Evolutionary conservation across 2,888 invertebrate genomes (phyloP).

Genomic region (Hydropsyche betteni): DNA sequence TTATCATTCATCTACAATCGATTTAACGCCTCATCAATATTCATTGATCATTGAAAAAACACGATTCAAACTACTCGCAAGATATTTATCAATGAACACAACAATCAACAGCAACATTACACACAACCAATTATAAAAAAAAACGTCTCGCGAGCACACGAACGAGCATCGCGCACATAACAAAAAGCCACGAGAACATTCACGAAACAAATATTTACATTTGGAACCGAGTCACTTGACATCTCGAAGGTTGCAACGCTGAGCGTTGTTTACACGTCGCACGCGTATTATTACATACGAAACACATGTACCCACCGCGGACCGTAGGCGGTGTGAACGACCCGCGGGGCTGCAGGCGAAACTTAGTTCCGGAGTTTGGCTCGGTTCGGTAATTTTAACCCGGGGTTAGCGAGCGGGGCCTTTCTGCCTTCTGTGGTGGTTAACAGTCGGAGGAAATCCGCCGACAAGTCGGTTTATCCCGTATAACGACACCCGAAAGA

Average conservation of each 20-base stretch:
- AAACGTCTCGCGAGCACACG: neutral
- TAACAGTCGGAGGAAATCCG: conserved; percentile 28
- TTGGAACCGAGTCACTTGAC: neutral
- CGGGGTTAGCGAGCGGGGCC: neutral
- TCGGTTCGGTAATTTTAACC: conserved; percentile 10
- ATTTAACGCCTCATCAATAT: too few relatives aligned
- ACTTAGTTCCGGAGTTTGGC: conserved; percentile 14
- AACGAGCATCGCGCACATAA: neutral
- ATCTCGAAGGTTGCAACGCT: neutral
- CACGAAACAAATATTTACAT: conserved; percentile 13
- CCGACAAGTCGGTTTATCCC: conserved; percentile 18
- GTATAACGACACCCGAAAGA: conserved; percentile 12
- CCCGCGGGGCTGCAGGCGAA: conserved; percentile 11
- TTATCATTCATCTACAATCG: too few relatives aligned
- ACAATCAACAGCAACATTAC: too few relatives aligned
- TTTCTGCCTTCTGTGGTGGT: neutral
- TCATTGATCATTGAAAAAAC: too few relatives aligned
- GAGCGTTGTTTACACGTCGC: too few relatives aligned
- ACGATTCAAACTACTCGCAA: too few relatives aligned
- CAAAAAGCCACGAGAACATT: neutral
- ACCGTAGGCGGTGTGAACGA: conserved; percentile 10
- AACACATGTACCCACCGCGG: neutral
- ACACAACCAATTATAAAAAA: too few relatives aligned
- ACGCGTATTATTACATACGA: neutral
- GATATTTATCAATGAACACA: too few relatives aligned